Base-by-base conservation (phyloP, 2,888 invertebrate species). In the Sinopyrophorus schimmeli region DNA sequence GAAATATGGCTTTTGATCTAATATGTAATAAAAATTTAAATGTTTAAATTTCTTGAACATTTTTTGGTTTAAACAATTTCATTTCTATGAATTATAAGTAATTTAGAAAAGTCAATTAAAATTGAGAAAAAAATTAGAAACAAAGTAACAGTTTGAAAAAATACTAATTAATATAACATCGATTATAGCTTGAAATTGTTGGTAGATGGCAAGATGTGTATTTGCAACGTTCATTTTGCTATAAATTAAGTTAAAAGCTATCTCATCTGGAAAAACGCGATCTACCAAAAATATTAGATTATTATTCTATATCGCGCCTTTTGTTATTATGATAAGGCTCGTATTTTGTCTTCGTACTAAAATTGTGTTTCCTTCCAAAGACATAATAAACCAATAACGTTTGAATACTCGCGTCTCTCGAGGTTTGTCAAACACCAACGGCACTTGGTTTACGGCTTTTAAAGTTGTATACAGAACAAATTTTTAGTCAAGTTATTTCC, bases 261-360 rank as follows among this genome's bases (percentile, higher is more conserved):
- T 46, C 51, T 35, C 47, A 51, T 50, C 50, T 42, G 43, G 28
- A 37, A 48, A 57, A 26, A 39, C 30, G 21, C 47, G 37, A 52
- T 52, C 47, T 51, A 39, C 11, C 35, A 17, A 15, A 47, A 27
- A 47, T 57, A 58, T 58, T 55, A 55, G 53, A 56, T 58, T 57
- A 58, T 54, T 44, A 48, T 34, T 47, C 47, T 47, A 47, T 54
- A 35, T 51, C 35, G 31, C 47, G 48, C 42, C 42, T 30, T 42
- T 55, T 55, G 55, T 55, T 57, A 57, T 57, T 55, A 57, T 55
- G 52, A 58, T 53, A 57, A 54, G 51, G 42, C 48, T 21, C 47
- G 48, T 53, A 55, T 47, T 55, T 57, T 55, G 57, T 53, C 57
- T 58, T 54, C 49, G 51, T 57, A 56, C 55, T 51, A 49, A 58